Conservation (phyloP, 2,888 invertebrate genomes). For the Melanotus villosus region DNA sequence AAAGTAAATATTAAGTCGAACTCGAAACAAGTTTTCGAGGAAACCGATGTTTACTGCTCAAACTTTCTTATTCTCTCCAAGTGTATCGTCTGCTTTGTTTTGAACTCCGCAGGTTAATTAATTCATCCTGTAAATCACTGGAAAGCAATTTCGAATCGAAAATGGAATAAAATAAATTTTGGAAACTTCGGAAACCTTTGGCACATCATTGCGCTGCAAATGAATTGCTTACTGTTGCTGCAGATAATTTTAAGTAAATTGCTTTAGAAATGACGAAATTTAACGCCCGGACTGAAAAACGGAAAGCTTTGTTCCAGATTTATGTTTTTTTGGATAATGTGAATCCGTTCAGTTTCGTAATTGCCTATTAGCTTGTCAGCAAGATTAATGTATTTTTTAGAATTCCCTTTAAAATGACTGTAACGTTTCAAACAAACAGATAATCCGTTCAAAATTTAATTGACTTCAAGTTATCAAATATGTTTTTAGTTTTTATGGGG, state of each 20-base stretch:
- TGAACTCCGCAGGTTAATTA: constrained; percentile 23
- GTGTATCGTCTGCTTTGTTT: constrained; percentile 9
- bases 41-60: constrained; percentile 14
- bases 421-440: too few relatives aligned
- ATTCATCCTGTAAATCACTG: constrained; percentile 23
- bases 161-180: not conserved
- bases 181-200: not conserved
- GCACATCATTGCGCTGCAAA: not conserved
- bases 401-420: too few relatives aligned
- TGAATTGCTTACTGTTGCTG: not conserved
- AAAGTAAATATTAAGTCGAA: constrained; percentile 18
- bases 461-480: too few relatives aligned
- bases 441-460: too few relatives aligned
- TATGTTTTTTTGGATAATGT: too few relatives aligned
- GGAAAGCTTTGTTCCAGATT: too few relatives aligned
- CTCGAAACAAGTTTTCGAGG: constrained; percentile 7
- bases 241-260: not conserved
- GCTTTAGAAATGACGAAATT: too few relatives aligned
- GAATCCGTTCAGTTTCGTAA: too few relatives aligned
- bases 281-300: too few relatives aligned
- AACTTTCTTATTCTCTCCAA: constrained; percentile 15
- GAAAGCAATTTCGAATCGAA: constrained; percentile 17
- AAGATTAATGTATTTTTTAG: too few relatives aligned
- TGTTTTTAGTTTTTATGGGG: too few relatives aligned
- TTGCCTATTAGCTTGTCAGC: too few relatives aligned